These are phyloP conservation scores for Spisula solida DNA, from an alignment of 2,888 invertebrate species.

Conservation along the genomic window DNA sequence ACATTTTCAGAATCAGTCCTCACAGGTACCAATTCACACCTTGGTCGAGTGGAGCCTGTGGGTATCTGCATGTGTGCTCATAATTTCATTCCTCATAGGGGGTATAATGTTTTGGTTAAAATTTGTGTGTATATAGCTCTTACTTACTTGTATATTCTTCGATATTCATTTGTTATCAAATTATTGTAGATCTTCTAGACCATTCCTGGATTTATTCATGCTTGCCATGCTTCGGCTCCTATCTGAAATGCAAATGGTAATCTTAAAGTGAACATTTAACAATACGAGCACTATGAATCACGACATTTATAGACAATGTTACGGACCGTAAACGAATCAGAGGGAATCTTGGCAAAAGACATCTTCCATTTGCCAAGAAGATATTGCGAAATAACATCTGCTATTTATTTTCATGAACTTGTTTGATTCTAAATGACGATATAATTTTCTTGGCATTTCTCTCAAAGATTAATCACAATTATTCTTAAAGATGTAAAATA, in stretches of 20 bases:
- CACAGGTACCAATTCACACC: no score
- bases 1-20: no score
- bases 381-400: constrained; percentile 20
- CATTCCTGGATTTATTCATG: not conserved
- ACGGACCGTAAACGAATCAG: constrained; percentile 14
- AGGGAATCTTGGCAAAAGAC: not conserved
- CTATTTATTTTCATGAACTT: not conserved
- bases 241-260: constrained; percentile 24
- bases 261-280: constrained; percentile 10
- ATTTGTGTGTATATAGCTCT: no score
- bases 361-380: not conserved
- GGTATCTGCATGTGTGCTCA: no score
- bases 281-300: not conserved
- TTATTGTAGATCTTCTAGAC: not conserved
- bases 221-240: not conserved
- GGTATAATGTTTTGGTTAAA: no score
- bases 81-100: no score
- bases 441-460: constrained; percentile 7
- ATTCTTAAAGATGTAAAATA: not conserved
- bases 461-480: not conserved
- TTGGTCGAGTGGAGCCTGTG: no score
- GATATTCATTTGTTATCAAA: not conserved
- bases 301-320: constrained; percentile 12
- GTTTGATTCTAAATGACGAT: not conserved
- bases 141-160: no score